Evolutionary conservation across 1,140 invertebrate genomes (phyloP).

Genomic region (Drosophila sp.): DNA sequence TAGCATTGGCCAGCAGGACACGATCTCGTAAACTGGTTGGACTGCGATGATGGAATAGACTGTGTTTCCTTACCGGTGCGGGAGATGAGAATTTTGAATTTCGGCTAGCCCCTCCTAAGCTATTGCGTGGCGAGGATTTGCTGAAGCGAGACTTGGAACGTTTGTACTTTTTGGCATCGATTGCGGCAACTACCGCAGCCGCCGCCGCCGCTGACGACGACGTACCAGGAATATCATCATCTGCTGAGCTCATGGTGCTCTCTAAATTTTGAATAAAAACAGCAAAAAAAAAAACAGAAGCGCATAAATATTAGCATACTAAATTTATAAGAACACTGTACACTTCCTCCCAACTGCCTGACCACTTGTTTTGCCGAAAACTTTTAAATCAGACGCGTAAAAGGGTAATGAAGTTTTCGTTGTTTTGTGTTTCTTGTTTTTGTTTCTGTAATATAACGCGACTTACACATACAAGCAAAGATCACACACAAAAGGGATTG

Average conservation of each 20-base stretch:
- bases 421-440: too few relatives aligned
- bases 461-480: too few relatives aligned
- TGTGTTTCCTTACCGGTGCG: neutral
- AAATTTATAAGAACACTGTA: too few relatives aligned
- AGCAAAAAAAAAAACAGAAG: too few relatives aligned
- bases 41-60: neutral
- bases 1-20: conserved; percentile 32
- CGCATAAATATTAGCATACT: too few relatives aligned
- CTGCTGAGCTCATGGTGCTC: neutral
- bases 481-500: too few relatives aligned
- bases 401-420: too few relatives aligned
- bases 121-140: neutral
- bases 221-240: conserved; percentile 10
- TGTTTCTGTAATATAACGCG: too few relatives aligned
- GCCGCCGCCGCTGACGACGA: neutral
- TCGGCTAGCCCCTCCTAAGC: conserved; percentile 2
- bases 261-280: neutral
- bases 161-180: neutral
- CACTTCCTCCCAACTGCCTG: too few relatives aligned
- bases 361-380: too few relatives aligned
- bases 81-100: neutral
- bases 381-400: too few relatives aligned
- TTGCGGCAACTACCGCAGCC: neutral
- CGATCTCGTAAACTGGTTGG: conserved; percentile 17
- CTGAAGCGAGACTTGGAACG: conserved; percentile 3